Base-by-base conservation (phyloP, 2,888 invertebrate genomes). In the Drosophila eohydei region DNA sequence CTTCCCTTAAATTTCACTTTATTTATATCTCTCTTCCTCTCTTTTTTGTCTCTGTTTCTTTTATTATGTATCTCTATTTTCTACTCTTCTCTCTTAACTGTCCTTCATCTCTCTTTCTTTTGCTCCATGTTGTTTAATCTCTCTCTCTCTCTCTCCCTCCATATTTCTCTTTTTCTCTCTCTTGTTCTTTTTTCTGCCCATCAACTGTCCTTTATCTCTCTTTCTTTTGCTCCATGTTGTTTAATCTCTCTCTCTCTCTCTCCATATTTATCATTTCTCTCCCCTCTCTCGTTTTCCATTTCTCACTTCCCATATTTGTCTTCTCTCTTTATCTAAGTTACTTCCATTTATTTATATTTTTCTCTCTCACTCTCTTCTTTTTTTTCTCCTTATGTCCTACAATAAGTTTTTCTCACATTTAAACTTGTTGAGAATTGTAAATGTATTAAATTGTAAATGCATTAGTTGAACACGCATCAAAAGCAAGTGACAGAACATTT, bases 401-500 rank as follows among this genome's bases (percentile, higher is more conserved):
- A 41, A 16, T 4, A 16, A 2, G 1, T 3, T 41, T n/a, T 8
- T n/a, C 40, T n/a, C 9, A 3, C 6, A 6, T 16, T 16, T 11
- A 16, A 32, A 30, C 32, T 12, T 6, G 4, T 12, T 50, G 32
- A 9, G 12, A 32, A 34, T 50, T 34, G 0, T n/a, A 16, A 12
- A 36, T 36, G 4, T 4, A 16, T 21, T 32, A 12, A 32, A 12
- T 6, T 50, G 12, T n/a, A n/a, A n/a, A n/a, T 50, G 32, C 50
- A 21, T 34, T 34, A 50, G 32, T 32, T 16, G 16, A 11, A 7
- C 32, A 32, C 50, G 11, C 12, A 16, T 48, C 5, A 30, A 16
- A 26, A 48, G 30, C 30, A 30, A 30, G n/a, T n/a, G 30, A 48
- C 9, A 50, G 50, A 50, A 21, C 32, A 50, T 50, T 50, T 50